Evolutionary conservation across 1,140 invertebrate species (phyloP), one percentile per base, ranked within the genome.

Genomic region (Zaprionus camerounensis): DNA sequence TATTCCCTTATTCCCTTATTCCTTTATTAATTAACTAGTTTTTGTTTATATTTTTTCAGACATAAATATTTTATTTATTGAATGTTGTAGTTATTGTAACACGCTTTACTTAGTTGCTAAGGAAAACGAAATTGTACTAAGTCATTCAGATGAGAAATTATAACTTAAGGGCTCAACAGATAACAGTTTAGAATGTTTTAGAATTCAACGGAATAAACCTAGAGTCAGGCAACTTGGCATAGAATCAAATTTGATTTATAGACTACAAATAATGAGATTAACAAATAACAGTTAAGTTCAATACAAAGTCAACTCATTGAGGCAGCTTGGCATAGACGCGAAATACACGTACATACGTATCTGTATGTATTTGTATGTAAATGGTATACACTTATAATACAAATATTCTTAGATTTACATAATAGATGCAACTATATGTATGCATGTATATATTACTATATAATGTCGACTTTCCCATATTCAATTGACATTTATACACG

Each of bases 81-180:
- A 90, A 80, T 85, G 71, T 63, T 90, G 53, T 88, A 88, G 81
- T 90, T 90, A 90, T 90, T 90, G 85, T 85, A 85, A 91, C 78
- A 85, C 79, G 77, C 75, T 82, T 82, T 80, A 80, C 79, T 90
- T 90, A 90, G 53, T 55, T 69, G 72, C 78, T 88, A 88, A 71
- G 64, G 61, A 63, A 64, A 75, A 57, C 15, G 12, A 70, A 70
- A 64, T 46, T 34, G 41, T 71, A 49, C 41, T 20, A 22, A 58
- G 66, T 56, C 41, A 51, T 51, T 51, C 9, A 12, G 22, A 59
- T 24, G 34, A 28, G 56, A 59, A 46, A 71, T 36, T 44, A 65
- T 22, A 22, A 11, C 17, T 51, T 17, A 11, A 2, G 34, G 36
- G 36, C 9, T 36, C 31, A 58, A 69, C n/a, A 13, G 13, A 44